phyloP scores from a whole-genome alignment of 2,888 invertebrate species.

The Acheta domesticus region DNA sequence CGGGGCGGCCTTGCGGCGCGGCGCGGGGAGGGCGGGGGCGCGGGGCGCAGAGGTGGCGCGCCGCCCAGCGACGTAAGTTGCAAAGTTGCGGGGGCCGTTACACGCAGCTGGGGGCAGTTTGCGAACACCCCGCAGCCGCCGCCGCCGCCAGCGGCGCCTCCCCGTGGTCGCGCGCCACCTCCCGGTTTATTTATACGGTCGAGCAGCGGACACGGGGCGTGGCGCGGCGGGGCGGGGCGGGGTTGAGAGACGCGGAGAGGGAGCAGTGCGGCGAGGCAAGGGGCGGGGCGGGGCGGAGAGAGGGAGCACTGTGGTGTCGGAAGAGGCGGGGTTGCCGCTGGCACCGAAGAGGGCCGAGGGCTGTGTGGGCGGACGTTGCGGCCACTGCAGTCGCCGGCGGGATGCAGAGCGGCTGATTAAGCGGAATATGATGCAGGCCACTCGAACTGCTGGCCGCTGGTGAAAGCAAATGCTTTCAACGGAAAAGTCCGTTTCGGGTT shows the following conservation, averaged over 20 bases:
- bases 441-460: not conserved
- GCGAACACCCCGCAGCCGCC: not conserved
- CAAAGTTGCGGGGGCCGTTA: slow-evolving; percentile 8
- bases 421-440: not conserved
- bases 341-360: not conserved
- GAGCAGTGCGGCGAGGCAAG: not conserved
- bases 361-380: not conserved
- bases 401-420: not conserved
- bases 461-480: too few relatives aligned
- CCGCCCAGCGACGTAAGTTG: not conserved
- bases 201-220: not conserved
- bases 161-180: not conserved
- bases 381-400: not conserved
- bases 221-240: not conserved
- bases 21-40: not conserved
- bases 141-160: not conserved
- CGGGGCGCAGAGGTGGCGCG: not conserved
- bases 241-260: not conserved
- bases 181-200: not conserved
- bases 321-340: not conserved
- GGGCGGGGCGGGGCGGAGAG: not conserved
- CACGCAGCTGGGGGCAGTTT: slow-evolving; percentile 11
- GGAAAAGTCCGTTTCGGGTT: too few relatives aligned
- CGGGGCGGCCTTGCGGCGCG: not conserved
- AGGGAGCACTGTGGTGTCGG: not conserved